Evolutionary conservation across 2,113 vertebrate genomes (phyloP), one percentile per base, ranked within the genome.

Genomic region (Meriones unguiculatus): DNA sequence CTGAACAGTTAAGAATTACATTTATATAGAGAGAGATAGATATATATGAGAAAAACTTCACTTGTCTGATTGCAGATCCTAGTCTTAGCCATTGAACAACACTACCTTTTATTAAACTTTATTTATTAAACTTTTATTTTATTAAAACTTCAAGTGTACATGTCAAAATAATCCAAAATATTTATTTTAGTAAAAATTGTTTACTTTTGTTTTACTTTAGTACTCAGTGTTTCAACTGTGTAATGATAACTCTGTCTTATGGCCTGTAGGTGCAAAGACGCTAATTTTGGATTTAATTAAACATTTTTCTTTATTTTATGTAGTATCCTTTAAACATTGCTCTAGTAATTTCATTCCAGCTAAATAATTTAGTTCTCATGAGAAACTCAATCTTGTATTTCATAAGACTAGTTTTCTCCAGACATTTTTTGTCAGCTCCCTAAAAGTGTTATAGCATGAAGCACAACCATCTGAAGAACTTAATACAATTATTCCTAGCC

Each of bases 361-460:
- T 97, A 90, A 97, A 84, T 86, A 84, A 87, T 87, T 90, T 88
- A 95, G 86, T 95, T 96, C 87, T 97, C 72, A 95, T 77, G 88
- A 98, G 89, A 96, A 97, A 25, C 20, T 95, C 90, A 97, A 95
- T 95, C 95, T 80, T 85, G 73, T 94, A 93, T 2, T 96, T 94
- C 93, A 94, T 2, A 24, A 97, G 35, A 69, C 94, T 57, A 94
- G 78, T 95, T 94, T 97, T 90, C 90, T 85, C 86, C 90, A 96
- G 87, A 97, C 95, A 97, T 95, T 97, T 97, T 46, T 46, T 93
- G 93, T 86, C 64, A 28, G 77, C 95, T 97, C 85, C 94, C 30
- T 50, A 95, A 97, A 96, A 97, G 90, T 97, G 4, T 73, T 95
- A 64, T 30, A 92, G 75, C 35, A 87, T 65, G 38, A 96, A 93